phyloP scores from a whole-genome alignment of 2,797 vertebrate genomes.

The Erithacus rubecula region DNA sequence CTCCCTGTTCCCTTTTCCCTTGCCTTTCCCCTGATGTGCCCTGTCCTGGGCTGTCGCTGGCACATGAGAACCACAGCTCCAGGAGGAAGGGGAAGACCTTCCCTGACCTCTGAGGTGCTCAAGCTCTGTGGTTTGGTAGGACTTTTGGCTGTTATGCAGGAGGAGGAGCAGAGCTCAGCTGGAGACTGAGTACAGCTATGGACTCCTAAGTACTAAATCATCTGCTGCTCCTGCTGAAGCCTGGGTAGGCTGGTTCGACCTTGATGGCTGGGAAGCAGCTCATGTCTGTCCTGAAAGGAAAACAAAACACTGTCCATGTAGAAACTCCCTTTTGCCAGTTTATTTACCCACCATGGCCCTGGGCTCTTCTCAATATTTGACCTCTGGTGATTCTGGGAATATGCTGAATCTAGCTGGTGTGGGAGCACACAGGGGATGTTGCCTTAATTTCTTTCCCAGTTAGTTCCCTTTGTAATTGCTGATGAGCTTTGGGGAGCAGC shows the following conservation, averaged over 20 bases:
- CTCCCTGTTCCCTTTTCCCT: background rate
- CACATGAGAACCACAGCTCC: accelerated
- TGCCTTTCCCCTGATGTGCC: accelerated
- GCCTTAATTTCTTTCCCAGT: background rate
- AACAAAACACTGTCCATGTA: background rate
- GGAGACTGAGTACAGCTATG: background rate
- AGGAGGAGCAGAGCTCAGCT: slow-evolving; percentile 19
- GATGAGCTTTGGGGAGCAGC: accelerated
- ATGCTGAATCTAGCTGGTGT: background rate
- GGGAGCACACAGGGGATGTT: accelerated
- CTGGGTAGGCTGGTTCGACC: slow-evolving; percentile 5
- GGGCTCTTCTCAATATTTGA: background rate
- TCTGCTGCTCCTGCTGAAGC: slow-evolving; percentile 11
- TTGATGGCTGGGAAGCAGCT: slow-evolving; percentile 51
- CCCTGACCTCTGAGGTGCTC: background rate
- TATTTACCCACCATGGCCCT: accelerated
- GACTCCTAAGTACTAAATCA: slow-evolving; percentile 19
- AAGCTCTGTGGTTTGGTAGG: background rate
- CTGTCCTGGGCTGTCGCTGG: accelerated
- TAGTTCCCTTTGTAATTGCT: background rate
- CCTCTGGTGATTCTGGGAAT: background rate
- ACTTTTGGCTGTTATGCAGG: background rate
- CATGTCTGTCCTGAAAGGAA: background rate
- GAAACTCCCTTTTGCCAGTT: background rate
- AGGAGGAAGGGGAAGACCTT: background rate